These are phyloP conservation scores for Machimus atricapillus DNA, from an alignment of 2,888 invertebrate genomes.

Conservation along the genomic window DNA sequence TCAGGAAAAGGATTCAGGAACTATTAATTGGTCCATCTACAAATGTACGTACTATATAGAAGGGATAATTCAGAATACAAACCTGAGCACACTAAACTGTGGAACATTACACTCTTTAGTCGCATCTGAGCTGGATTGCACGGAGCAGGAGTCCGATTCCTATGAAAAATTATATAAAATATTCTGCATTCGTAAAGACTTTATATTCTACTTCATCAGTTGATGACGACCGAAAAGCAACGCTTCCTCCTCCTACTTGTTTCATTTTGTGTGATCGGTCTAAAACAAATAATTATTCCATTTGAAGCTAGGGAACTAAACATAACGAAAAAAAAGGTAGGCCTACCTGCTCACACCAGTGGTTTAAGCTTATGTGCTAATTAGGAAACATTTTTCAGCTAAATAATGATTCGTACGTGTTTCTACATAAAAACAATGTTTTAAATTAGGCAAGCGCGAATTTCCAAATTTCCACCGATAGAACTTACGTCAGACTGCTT, in stretches of 20 bases:
- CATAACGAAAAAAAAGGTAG: background rate
- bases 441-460: background rate
- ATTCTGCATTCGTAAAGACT: background rate
- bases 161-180: background rate
- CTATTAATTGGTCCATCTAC: background rate
- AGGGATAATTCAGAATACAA: background rate
- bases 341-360: background rate
- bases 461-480: background rate
- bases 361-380: background rate
- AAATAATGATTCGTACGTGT: background rate
- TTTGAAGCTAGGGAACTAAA: background rate
- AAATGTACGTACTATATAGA: background rate
- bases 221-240: background rate
- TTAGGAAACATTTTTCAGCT: background rate
- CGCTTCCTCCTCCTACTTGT: background rate
- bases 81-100: slow-evolving; percentile 49
- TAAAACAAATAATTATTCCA: background rate
- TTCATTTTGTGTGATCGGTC: background rate
- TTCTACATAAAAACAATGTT: background rate
- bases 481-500: background rate
- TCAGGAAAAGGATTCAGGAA: background rate
- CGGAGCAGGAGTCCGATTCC: slow-evolving; percentile 26
- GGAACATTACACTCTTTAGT: slow-evolving; percentile 40
- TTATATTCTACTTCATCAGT: background rate
- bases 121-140: slow-evolving; percentile 20